phyloP scores from a whole-genome alignment of 2,113 vertebrate genomes.

The Perca flavescens region DNA sequence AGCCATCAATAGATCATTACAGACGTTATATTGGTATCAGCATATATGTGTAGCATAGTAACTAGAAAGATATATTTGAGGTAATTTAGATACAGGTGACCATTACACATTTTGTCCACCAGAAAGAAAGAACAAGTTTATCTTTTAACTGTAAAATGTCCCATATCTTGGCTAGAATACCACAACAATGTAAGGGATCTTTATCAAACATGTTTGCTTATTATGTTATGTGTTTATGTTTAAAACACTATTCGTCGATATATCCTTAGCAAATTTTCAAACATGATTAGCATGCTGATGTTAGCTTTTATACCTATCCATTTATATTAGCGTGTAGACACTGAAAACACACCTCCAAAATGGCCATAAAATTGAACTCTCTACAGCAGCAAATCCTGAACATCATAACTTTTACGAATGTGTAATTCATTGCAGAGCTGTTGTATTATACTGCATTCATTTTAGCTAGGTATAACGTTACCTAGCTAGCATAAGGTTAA shows the following conservation, averaged over 20 bases:
- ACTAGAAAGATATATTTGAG: background rate
- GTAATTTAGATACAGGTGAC: background rate
- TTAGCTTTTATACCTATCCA: background rate
- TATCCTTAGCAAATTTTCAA: background rate
- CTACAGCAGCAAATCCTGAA: background rate
- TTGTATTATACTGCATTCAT: background rate
- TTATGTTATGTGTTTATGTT: background rate
- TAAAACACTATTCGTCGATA: background rate
- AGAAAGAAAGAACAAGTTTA: background rate
- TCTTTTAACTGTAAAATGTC: background rate
- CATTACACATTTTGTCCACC: background rate
- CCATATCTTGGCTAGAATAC: background rate
- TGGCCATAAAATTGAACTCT: too few relatives aligned
- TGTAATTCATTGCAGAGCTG: too few relatives aligned
- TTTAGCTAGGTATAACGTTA: background rate
- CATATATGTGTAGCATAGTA: background rate
- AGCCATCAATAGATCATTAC: background rate
- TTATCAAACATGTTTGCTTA: background rate
- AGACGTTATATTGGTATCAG: background rate
- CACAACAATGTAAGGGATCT: background rate
- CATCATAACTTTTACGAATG: background rate
- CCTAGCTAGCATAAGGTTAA: background rate
- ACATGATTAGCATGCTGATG: too few relatives aligned
- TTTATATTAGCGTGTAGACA: background rate
- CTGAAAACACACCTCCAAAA: background rate